Conservation (phyloP, 2,888 invertebrate species). For the Pollenia angustigena region DNA sequence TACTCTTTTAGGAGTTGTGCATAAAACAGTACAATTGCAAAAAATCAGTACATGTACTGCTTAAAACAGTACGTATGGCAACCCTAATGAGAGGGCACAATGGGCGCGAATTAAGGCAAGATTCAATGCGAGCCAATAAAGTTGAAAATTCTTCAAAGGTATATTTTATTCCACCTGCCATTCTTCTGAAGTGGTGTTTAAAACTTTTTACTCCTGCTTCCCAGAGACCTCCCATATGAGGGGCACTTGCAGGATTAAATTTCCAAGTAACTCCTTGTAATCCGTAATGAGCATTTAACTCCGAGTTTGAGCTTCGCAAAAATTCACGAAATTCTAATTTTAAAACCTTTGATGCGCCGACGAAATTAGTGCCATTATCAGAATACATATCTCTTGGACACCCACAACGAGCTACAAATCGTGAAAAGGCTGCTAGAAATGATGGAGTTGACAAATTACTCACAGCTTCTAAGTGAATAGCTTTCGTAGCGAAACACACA, state of each 20-base stretch:
- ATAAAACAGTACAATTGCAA: too few relatives aligned
- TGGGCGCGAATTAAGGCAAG: constrained; percentile 62
- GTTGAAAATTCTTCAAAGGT: constrained; percentile 68
- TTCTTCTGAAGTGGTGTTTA: constrained; percentile 61
- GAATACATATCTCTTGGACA: constrained; percentile 59
- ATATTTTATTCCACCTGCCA: constrained; percentile 34
- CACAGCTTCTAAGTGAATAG: constrained; percentile 50
- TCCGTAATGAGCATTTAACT: not conserved
- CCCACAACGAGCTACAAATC: constrained; percentile 64
- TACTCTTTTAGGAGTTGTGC: too few relatives aligned
- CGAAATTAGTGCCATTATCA: constrained; percentile 68
- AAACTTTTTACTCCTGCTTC: constrained; percentile 64
- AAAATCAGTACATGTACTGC: too few relatives aligned
- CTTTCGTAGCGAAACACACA: constrained; percentile 70
- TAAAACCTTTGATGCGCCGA: constrained; percentile 57
- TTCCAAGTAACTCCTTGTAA: constrained; percentile 60
- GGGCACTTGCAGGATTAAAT: constrained; percentile 63
- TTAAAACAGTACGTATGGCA: too few relatives aligned
- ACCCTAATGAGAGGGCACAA: constrained; percentile 22
- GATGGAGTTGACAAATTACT: constrained; percentile 51
- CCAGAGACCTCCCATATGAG: constrained; percentile 63
- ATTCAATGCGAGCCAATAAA: constrained; percentile 51
- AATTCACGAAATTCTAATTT: constrained; percentile 40
- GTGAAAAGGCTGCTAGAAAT: constrained; percentile 59
- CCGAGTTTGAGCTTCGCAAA: not conserved